These are phyloP conservation scores for Rostratula benghalensis DNA, from an alignment of 2,113 vertebrate genomes.

Conservation along the genomic window DNA sequence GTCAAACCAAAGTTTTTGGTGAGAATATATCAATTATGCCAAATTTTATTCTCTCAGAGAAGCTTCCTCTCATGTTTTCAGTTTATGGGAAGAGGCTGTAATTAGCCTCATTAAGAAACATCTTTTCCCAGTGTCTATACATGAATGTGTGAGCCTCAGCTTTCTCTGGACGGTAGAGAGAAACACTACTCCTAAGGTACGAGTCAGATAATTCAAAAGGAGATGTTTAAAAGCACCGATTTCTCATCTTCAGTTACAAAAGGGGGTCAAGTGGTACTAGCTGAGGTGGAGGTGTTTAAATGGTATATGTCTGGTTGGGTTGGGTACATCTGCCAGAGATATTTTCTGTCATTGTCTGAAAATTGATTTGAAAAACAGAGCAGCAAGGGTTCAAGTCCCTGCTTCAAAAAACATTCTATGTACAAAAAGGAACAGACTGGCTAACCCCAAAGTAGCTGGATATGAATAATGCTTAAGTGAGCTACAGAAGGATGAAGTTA, in stretches of 20 bases:
- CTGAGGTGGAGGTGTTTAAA: not conserved
- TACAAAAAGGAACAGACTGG: not conserved
- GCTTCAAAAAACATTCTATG: not conserved
- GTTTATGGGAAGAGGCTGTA: not conserved
- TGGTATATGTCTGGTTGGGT: not conserved
- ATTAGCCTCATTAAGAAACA: not conserved
- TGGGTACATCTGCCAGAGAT: not conserved
- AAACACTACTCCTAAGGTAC: not conserved
- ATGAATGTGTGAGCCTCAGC: not conserved
- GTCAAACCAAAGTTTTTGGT: not conserved
- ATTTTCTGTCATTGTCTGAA: not conserved
- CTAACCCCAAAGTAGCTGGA: not conserved
- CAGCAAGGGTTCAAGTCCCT: not conserved
- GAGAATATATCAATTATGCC: not conserved
- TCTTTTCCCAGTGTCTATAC: not conserved
- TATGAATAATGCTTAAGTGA: not conserved
- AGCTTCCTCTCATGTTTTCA: not conserved
- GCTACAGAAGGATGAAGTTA: not conserved
- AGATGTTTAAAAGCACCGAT: not conserved
- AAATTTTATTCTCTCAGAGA: not conserved
- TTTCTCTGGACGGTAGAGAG: not conserved
- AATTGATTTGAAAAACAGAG: not conserved
- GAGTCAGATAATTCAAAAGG: not conserved
- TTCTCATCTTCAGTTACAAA: not conserved
- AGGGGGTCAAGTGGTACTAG: not conserved